Conservation (phyloP, 2,888 invertebrate genomes). For the Drosophila anomalata region DNA sequence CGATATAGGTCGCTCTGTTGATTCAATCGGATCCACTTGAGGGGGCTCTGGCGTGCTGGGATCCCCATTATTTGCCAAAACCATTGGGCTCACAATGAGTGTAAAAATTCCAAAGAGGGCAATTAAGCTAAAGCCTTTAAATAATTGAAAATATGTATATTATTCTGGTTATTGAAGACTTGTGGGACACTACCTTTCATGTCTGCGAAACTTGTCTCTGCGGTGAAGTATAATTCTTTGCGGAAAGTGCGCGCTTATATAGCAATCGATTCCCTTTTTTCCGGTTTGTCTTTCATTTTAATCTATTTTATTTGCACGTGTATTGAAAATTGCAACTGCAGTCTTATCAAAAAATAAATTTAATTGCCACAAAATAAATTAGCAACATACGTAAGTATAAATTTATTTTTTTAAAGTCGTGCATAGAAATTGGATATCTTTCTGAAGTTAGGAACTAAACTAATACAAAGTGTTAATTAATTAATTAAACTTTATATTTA, state of each 20-base stretch:
- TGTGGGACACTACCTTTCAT: conserved; percentile 8
- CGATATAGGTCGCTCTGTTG: background rate
- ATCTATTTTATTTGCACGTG: conserved; percentile 17
- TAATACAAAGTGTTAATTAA: background rate
- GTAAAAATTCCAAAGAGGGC: background rate
- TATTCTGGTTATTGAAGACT: background rate
- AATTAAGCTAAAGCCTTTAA: background rate
- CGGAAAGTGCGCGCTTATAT: conserved; percentile 18
- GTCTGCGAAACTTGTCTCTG: conserved; percentile 2
- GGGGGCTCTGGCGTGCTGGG: background rate
- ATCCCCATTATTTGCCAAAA: background rate
- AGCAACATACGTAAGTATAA: background rate
- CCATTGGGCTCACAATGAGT: background rate
- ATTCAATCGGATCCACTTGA: background rate
- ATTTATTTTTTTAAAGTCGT: background rate
- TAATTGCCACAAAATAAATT: background rate
- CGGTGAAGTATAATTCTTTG: background rate
- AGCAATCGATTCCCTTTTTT: background rate
- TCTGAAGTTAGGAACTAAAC: background rate
- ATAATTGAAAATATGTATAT: background rate
- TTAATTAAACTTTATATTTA: background rate
- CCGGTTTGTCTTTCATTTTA: conserved; percentile 4
- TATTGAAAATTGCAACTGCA: background rate
- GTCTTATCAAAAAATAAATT: background rate
- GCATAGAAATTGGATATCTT: background rate